phyloP scores from a whole-genome alignment of 1,140 invertebrate species.

The Chymomyza costata region DNA sequence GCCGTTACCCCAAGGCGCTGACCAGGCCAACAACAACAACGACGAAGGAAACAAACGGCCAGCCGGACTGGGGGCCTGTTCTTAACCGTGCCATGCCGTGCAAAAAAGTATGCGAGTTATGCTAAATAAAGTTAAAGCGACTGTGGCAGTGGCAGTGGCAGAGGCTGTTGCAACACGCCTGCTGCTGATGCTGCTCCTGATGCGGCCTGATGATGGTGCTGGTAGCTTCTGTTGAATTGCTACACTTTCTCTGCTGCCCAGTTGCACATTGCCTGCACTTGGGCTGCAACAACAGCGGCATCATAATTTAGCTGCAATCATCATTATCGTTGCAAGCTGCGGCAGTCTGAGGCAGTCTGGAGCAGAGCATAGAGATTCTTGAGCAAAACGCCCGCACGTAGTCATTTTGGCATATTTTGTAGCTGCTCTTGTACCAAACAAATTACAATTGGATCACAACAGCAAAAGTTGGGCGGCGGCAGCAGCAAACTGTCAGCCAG shows the following conservation, averaged over 20 bases:
- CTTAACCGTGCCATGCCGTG: background rate
- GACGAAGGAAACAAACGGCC: background rate
- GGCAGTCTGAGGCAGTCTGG: conserved; percentile 11
- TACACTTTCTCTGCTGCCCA: conserved; percentile 63
- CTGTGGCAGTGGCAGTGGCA: conserved; percentile 24
- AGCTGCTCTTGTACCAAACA: conserved; percentile 24
- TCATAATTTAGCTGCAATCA: conserved; percentile 75
- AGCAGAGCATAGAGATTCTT: conserved; percentile 44
- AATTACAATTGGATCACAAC: conserved; percentile 30
- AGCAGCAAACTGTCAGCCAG: conserved; percentile 33
- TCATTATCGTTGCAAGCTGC: conserved; percentile 66
- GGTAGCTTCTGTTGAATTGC: conserved; percentile 66
- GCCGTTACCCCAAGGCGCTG: background rate
- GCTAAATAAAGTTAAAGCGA: conserved; percentile 54
- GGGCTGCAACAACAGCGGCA: conserved; percentile 51
- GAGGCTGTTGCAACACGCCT: background rate
- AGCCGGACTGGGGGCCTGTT: background rate
- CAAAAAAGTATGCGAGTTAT: conserved; percentile 49
- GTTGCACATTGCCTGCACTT: conserved; percentile 7
- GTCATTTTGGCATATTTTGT: conserved; percentile 50
- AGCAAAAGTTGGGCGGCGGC: conserved; percentile 5
- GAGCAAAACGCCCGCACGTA: conserved; percentile 67
- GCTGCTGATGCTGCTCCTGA: conserved; percentile 21
- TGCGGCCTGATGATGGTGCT: conserved; percentile 53
- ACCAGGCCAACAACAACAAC: background rate